Conservation (phyloP, 2,113 vertebrate genomes). For the Gymnocephalus cernua region DNA sequence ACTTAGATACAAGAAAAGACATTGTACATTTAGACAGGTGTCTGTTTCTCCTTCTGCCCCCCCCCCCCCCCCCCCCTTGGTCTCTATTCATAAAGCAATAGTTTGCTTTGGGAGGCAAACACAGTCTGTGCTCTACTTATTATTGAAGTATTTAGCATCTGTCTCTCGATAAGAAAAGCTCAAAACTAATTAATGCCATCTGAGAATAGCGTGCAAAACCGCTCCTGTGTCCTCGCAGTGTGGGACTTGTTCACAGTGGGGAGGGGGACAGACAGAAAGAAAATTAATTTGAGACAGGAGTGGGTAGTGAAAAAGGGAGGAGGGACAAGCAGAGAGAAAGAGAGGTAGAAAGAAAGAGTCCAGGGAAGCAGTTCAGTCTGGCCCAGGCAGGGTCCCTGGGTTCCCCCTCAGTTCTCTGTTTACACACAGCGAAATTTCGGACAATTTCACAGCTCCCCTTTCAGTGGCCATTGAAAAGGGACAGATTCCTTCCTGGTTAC, state of each 20-base stretch:
- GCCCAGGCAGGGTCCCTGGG: slow-evolving; percentile 60
- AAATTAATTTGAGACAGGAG: slow-evolving; percentile 77
- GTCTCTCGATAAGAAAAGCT: slow-evolving; percentile 63
- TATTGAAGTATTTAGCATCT: slow-evolving; percentile 61
- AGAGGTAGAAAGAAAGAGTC: slow-evolving; percentile 56
- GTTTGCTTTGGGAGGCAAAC: slow-evolving; percentile 36
- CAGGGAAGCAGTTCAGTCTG: slow-evolving; percentile 63
- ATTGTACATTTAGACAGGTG: not conserved
- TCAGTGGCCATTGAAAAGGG: slow-evolving; percentile 83
- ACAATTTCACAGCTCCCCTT: slow-evolving; percentile 86
- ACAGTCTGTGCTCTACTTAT: slow-evolving; percentile 25
- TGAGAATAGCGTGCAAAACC: slow-evolving; percentile 65
- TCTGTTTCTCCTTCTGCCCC: slow-evolving; percentile 18
- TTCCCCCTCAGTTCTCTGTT: slow-evolving; percentile 71
- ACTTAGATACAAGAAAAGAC: slow-evolving; percentile 20
- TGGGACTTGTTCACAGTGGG: slow-evolving; percentile 80
- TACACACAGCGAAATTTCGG: slow-evolving; percentile 83
- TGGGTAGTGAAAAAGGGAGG: slow-evolving; percentile 54
- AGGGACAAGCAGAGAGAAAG: slow-evolving; percentile 45
- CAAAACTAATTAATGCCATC: slow-evolving; percentile 71
- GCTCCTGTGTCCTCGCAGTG: slow-evolving; percentile 76
- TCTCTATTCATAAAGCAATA: slow-evolving; percentile 22
- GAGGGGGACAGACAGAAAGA: slow-evolving; percentile 54
- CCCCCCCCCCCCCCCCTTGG: not conserved
- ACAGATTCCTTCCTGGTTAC: slow-evolving; percentile 87